phyloP scores from a whole-genome alignment of 2,797 vertebrate species.

The Helostoma temminkii region DNA sequence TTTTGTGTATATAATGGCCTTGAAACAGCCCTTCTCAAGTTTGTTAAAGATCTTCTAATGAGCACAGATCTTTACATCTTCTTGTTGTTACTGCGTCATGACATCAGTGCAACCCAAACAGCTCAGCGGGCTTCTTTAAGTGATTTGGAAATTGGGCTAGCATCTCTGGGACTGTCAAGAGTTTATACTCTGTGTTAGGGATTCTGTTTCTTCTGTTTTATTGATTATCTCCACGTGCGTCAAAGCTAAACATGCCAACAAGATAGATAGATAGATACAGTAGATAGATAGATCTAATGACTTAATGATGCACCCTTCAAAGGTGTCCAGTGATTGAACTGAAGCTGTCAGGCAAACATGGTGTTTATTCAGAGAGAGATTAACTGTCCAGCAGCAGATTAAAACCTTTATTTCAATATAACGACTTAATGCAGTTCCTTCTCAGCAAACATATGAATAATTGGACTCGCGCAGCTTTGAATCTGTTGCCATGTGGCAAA shows the following conservation, averaged over 20 bases:
- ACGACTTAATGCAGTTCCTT: conserved; percentile 37
- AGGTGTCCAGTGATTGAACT: background rate
- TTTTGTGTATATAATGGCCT: background rate
- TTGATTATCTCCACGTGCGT: conserved; percentile 49
- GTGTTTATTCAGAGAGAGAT: conserved; percentile 21
- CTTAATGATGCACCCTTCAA: conserved; percentile 9
- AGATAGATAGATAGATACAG: conserved; percentile 2
- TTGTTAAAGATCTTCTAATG: conserved; percentile 40
- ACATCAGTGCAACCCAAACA: conserved; percentile 44
- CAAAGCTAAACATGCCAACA: conserved; percentile 16
- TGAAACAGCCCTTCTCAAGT: conserved; percentile 10
- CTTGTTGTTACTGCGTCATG: conserved; percentile 27
- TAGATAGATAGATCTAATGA: background rate
- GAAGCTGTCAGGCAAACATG: background rate
- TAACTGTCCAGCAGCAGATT: conserved; percentile 35
- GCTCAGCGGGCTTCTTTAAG: conserved; percentile 44
- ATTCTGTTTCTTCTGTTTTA: conserved; percentile 66
- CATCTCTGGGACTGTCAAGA: conserved; percentile 59
- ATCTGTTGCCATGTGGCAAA: conserved; percentile 61
- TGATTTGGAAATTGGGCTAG: conserved; percentile 57
- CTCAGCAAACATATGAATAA: conserved; percentile 56
- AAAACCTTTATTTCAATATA: conserved; percentile 46
- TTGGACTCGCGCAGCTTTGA: conserved; percentile 30
- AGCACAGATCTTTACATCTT: conserved; percentile 29
- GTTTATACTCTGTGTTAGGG: conserved; percentile 49